A percentile compares a stretch with the other conserved stretches of the same genome.
phyloP scores from a whole-genome alignment of 2,888 invertebrate genomes.

The Ophion costatus region DNA sequence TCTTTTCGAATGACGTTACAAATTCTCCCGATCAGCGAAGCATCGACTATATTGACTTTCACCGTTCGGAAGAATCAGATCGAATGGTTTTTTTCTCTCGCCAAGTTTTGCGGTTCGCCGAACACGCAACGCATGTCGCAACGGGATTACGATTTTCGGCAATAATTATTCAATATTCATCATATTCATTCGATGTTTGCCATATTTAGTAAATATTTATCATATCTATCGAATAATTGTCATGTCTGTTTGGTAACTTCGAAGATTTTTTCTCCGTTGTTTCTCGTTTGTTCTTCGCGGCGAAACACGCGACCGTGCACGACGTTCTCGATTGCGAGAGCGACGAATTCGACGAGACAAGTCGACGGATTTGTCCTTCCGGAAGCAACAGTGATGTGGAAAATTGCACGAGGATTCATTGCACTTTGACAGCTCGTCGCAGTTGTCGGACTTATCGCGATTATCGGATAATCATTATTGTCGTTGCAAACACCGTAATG shows the following conservation, averaged over 20 bases:
- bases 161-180: no score
- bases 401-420: not conserved
- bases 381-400: not conserved
- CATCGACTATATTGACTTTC: not conserved
- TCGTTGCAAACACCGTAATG: no score
- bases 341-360: constrained; percentile 15
- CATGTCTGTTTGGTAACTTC: no score
- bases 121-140: not conserved
- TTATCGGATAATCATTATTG: no score
- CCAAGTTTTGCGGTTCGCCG: constrained; percentile 8
- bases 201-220: no score
- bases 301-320: no score
- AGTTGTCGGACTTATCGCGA: not conserved
- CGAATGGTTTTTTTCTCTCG: not conserved
- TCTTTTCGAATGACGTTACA: no score
- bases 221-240: no score
- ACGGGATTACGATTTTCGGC: not conserved
- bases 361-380: not conserved
- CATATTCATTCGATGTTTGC: no score
- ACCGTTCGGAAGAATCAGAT: not conserved
- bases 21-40: no score
- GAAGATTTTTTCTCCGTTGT: no score
- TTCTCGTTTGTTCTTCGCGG: no score
- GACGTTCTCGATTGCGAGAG: not conserved
- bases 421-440: constrained; percentile 10